Evolutionary conservation across 2,888 invertebrate species (phyloP), one percentile per base, ranked within the genome.

Genomic region (Desoria tigrina): DNA sequence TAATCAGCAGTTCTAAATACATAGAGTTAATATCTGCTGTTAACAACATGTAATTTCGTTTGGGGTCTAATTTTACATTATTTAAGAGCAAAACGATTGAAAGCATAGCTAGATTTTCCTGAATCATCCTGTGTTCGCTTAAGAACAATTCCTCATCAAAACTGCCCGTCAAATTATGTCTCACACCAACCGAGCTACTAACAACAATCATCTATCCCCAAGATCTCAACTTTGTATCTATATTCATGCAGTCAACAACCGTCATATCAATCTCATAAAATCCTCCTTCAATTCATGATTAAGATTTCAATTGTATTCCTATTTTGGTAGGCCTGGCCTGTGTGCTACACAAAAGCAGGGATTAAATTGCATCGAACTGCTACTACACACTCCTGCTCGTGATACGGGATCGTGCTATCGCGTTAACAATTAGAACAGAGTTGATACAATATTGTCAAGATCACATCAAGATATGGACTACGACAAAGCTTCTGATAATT

Each of bases 61-160:
- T n/a, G n/a, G n/a, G n/a, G n/a, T n/a, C n/a, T n/a, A n/a, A n/a
- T n/a, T n/a, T n/a, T n/a, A n/a, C n/a, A n/a, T n/a, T n/a, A n/a
- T n/a, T n/a, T n/a, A n/a, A n/a, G n/a, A n/a, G n/a, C n/a, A n/a
- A n/a, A n/a, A n/a, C n/a, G 11, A 32, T 11, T 32, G 32, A 32
- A 32, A 11, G 4, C 32, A 32, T 32, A 11, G 32, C 6, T 45
- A 21, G 21, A 45, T 45, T 45, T 45, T 21, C 45, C 45, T 45
- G 45, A 45, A 45, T 45, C 45, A 45, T 45, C 16, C 45, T 45
- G 4, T 21, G 21, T 18, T n/a, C 16, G 45, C 45, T 49, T 54
- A 61, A 63, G 68, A 68, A 71, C 68, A 71, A 71, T 71, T 58
- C 66, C 56, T 71, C 71, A 71, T 71, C 71, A 71, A 57, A 57